Percentiles rank a stretch among this genome's conserved stretches.
Evolutionary conservation across 2,797 vertebrate genomes (phyloP).

Genomic region (Sciurus carolinensis): DNA sequence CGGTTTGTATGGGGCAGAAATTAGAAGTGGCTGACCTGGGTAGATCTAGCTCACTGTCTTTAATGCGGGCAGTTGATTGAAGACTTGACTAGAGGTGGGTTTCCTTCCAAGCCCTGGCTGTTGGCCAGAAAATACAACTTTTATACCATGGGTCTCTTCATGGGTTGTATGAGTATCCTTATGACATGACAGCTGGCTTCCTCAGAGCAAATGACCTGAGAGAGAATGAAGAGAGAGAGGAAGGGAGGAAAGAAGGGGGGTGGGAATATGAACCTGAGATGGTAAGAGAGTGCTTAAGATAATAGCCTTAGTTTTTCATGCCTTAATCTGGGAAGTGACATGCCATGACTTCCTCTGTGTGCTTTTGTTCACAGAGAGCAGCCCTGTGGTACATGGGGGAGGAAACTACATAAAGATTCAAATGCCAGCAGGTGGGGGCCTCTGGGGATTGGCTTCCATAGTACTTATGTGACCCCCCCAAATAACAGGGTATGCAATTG

Average conservation of each 20-base stretch:
- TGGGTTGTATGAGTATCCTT: background rate
- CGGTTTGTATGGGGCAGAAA: background rate
- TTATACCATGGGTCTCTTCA: background rate
- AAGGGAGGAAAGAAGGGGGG: accelerated
- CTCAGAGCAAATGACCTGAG: background rate
- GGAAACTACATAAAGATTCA: background rate
- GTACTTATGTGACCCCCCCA: background rate
- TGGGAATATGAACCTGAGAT: background rate
- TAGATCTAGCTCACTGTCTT: background rate
- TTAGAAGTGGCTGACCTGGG: background rate
- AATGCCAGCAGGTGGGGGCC: background rate
- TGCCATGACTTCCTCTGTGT: background rate
- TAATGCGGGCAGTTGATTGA: background rate
- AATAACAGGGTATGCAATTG: background rate
- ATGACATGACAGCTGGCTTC: background rate
- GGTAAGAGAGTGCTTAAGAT: background rate
- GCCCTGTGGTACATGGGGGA: background rate
- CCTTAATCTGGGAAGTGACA: background rate
- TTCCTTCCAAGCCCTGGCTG: background rate
- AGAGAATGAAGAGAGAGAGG: background rate
- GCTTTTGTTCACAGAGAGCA: background rate
- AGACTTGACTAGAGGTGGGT: too few species aligned
- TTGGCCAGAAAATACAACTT: background rate
- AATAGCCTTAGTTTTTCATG: background rate
- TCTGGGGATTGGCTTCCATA: background rate